Evolutionary conservation across 2,113 vertebrate species (phyloP), one percentile per base, ranked within the genome.

Genomic region (Corynorhinus townsendii): DNA sequence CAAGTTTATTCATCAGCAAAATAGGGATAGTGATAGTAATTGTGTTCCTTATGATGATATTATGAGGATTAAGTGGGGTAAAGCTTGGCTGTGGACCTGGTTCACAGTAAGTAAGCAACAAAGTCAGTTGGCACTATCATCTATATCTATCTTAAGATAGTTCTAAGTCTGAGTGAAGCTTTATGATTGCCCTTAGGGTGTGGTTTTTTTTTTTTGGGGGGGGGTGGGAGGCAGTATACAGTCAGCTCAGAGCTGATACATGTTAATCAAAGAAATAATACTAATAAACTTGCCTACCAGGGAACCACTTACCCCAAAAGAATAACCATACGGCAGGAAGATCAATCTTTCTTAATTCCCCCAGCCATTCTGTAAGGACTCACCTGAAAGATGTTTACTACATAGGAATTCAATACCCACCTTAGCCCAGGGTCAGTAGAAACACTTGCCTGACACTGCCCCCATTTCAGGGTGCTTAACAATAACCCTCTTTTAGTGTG

Each of bases 201-300:
- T 35, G 54, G 43, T 52, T 33, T 73, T n/a, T 62, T n/a, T 49
- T 35, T 87, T 54, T 6, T 16, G 3, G 11, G 4, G 3, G 24
- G 16, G 5, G 7, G 11, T 16, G 7, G 20, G 12, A 2, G 15
- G 64, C 2, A 0, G 16, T 33, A 0, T n/a, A 1, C 3, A 49
- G 14, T 19, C 11, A 86, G 9, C 35, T 89, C 11, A 86, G 62
- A 91, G 38, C 45, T 83, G 35, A 15, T 5, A 26, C 22, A 7
- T n/a, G 3, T 56, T 91, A 66, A 33, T 54, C 15, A 30, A 89
- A 90, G 22, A 90, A 95, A 76, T 35, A 62, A 38, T 7, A 47
- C 5, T 38, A 75, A 64, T 49, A 8, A 7, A 54, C 16, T 73
- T 64, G 30, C 26, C 2, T 47, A 7, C 35, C 9, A 75, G 26